Percentiles rank a stretch among this genome's conserved stretches.
Conservation (phyloP, 1,140 invertebrate species). For the Drosophila subpulchrella region DNA sequence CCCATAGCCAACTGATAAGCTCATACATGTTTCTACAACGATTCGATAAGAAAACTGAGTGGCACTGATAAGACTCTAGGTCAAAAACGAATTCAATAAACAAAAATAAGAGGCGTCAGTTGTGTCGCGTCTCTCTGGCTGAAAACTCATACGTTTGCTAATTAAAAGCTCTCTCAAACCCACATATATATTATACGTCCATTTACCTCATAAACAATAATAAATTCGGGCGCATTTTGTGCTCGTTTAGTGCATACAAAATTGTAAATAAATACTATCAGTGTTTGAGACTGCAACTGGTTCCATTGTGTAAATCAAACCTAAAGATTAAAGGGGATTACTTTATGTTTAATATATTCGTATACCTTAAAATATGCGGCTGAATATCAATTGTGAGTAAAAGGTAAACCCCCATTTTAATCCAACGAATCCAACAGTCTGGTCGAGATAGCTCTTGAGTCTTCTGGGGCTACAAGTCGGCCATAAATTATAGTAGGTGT, state of each 20-base stretch:
- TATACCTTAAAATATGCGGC: constrained; percentile 6
- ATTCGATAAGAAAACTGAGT: constrained; percentile 30
- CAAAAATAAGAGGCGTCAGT: constrained; percentile 20
- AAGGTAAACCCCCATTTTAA: background rate
- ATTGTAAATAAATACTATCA: background rate
- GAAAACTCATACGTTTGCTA: constrained; percentile 29
- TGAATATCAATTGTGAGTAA: constrained; percentile 13
- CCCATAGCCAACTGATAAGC: constrained; percentile 9
- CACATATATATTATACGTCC: constrained; percentile 4
- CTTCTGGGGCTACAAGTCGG: constrained; percentile 25
- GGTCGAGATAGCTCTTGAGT: constrained; percentile 26
- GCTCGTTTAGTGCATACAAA: background rate
- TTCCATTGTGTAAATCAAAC: background rate
- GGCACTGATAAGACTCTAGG: constrained; percentile 23
- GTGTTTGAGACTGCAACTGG: background rate
- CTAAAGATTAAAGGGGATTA: no score
- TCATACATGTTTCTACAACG: background rate
- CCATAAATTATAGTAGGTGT: constrained; percentile 46
- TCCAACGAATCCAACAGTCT: background rate
- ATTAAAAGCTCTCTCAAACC: constrained; percentile 12
- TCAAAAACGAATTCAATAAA: constrained; percentile 30
- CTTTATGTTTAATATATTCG: background rate
- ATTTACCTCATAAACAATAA: background rate
- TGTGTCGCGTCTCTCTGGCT: constrained; percentile 21
- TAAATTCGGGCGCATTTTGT: background rate